Evolutionary conservation across 2,113 vertebrate genomes (phyloP), one percentile per base, ranked within the genome.

Genomic region (Notarius quadriscutis): DNA sequence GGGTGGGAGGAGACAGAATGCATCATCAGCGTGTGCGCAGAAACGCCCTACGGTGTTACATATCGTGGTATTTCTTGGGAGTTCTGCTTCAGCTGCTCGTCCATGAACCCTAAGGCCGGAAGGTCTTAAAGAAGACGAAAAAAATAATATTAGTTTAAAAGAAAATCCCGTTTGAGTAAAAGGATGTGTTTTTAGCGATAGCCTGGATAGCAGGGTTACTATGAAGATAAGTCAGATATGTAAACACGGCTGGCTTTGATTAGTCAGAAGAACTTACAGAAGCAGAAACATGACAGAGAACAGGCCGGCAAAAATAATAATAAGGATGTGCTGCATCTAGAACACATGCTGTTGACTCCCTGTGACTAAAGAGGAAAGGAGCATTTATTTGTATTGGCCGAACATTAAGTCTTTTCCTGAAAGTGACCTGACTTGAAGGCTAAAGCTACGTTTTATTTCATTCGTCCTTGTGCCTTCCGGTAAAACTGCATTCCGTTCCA

Each of bases 171-270:
- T 85, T 89, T 89, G 83, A 87, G 55, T 82, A 51, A 69, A 86
- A 85, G 69, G 71, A 87, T 87, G 83, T 89, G 88, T 80, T 80
- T 78, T 84, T n/a, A 57, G 74, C 53, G 85, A 63, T 79, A 60
- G 57, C 27, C 53, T 87, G 62, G 51, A 81, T n/a, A 74, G 71
- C 75, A 78, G 77, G 48, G 85, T 65, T 20, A 81, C 83, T 87
- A 80, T 87, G 71, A 69, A 85, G 83, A 89, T 87, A 87, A 62
- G 58, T 78, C 34, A 22, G 17, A 62, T 72, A 78, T 83, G 83
- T 78, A 85, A 89, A 89, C 86, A 85, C 58, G 20, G 25, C 67
- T 41, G 83, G 17, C 57, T 89, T 82, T 69, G 82, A 60, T 81
- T 30, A 53, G 12, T 15, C 75, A n/a, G 25, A 74, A 41, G 15